Conservation (phyloP, 2,797 vertebrate species). For the Melanotaenia parkinsoni region DNA sequence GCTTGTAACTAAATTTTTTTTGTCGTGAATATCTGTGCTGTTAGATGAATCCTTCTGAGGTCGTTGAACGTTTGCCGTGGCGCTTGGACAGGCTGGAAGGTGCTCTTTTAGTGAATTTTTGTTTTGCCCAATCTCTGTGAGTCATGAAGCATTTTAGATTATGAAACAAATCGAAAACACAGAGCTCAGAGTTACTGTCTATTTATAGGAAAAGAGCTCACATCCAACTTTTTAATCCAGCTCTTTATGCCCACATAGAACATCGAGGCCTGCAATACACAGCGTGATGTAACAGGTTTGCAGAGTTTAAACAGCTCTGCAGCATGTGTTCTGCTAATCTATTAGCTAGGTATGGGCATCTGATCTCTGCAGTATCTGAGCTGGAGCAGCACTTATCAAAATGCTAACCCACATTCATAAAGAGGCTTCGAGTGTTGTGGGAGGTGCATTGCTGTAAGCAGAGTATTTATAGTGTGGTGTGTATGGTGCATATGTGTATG, state of each 20-base stretch:
- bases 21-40: not conserved
- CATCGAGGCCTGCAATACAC: slow-evolving; percentile 35
- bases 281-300: slow-evolving; percentile 71
- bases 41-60: not conserved
- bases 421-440: slow-evolving; percentile 28
- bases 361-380: slow-evolving; percentile 43
- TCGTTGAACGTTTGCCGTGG: not conserved
- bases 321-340: slow-evolving; percentile 63
- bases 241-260: slow-evolving; percentile 63
- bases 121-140: slow-evolving; percentile 55
- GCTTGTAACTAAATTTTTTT: not conserved
- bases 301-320: slow-evolving; percentile 30
- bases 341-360: slow-evolving; percentile 39
- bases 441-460: slow-evolving; percentile 29
- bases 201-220: slow-evolving; percentile 75
- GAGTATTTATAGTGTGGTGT: slow-evolving; percentile 24
- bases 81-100: not conserved
- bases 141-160: slow-evolving; percentile 68
- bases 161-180: slow-evolving; percentile 72
- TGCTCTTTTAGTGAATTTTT: slow-evolving; percentile 26
- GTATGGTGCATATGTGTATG: not conserved
- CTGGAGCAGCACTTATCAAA: slow-evolving; percentile 50
- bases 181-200: slow-evolving; percentile 60
- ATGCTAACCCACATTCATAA: slow-evolving; percentile 40
- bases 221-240: slow-evolving; percentile 76